Base-by-base conservation (phyloP, 2,888 invertebrate species). In the Mystacides longicornis region DNA sequence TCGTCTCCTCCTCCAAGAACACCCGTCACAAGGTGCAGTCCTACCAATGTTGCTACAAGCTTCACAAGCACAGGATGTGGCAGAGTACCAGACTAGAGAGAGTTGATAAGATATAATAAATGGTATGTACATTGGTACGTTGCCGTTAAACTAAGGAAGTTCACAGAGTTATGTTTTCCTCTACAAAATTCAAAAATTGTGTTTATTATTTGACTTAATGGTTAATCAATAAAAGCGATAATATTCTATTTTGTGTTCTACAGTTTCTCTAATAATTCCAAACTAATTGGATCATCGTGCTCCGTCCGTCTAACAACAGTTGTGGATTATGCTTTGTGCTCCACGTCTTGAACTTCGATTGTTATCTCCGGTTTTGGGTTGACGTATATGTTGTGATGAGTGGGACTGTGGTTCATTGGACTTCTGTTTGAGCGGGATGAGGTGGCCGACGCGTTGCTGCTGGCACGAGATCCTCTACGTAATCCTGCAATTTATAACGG, bases 401-500 rank as follows among this genome's bases (percentile, higher is more conserved):
- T 1, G 73, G 75, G 14, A 74, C 75, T 37, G 69, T 70, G 61
- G 4, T 62, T 62, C 70, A 71, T 63, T 67, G 73, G 73, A 62
- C 77, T 82, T 67, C 78, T 84, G 59, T 82, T 84, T 55, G 87
- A 85, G 64, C 83, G 80, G 63, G 82, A 71, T 22, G 89, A 88
- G 20, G 83, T 79, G 51, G 82, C 86, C n/a, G 89, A 88, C 54
- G 86, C 85, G 64, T 85, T 89, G 68, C 87, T 87, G 70, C 86
- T 86, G 49, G 83, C 84, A 67, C 85, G 82, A 59, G 89, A 89
- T 59, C 86, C 87, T 59, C 88, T 81, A 19, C 54, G 49, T 49
- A 23, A 16, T 16, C 49, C 54, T 54, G 54, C 7, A 54, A 54
- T n/a, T n/a, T n/a, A n/a, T n/a, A n/a, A n/a, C n/a, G n/a, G n/a